Percentiles rank a stretch among this genome's conserved stretches.
Conservation (phyloP, 2,888 invertebrate species). For the Cryptocephalus moraei region DNA sequence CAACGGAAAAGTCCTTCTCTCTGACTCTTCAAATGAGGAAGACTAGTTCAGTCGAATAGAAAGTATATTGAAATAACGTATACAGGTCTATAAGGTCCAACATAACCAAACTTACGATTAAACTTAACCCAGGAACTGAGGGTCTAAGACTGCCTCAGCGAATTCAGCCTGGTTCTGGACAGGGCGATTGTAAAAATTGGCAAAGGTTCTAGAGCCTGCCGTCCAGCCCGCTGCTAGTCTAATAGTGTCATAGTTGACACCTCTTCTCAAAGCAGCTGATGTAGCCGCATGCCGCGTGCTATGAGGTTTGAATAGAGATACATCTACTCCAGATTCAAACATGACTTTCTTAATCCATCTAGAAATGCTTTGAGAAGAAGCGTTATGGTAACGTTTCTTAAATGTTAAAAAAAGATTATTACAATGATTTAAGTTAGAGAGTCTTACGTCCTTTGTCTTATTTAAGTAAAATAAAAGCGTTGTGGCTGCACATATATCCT, state of each 20-base stretch:
- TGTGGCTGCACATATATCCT: constrained; percentile 6
- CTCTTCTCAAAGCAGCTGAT: constrained; percentile 15
- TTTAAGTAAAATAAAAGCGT: too few species aligned
- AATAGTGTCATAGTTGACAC: constrained; percentile 15
- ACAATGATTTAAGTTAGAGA: neutral
- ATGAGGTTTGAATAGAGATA: constrained; percentile 14
- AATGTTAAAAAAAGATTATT: neutral
- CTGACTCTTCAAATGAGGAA: too few species aligned
- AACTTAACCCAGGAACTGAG: too few species aligned
- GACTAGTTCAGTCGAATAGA: too few species aligned
- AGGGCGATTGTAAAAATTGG: constrained; percentile 15
- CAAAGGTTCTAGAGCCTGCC: constrained; percentile 13
- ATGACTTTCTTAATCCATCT: constrained; percentile 9
- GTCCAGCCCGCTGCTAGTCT: constrained; percentile 17
- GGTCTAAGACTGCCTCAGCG: neutral
- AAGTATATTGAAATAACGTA: too few species aligned
- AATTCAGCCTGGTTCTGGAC: neutral
- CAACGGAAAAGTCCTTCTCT: too few species aligned
- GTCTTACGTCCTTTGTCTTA: constrained; percentile 2
- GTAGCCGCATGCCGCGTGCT: constrained; percentile 20
- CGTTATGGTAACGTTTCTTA: neutral
- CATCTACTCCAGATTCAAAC: constrained; percentile 16
- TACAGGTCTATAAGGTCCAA: neutral
- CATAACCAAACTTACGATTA: too few species aligned
- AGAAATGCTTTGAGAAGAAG: constrained; percentile 6